phyloP scores from a whole-genome alignment of 2,888 invertebrate genomes.

The Calameuta idolon region DNA sequence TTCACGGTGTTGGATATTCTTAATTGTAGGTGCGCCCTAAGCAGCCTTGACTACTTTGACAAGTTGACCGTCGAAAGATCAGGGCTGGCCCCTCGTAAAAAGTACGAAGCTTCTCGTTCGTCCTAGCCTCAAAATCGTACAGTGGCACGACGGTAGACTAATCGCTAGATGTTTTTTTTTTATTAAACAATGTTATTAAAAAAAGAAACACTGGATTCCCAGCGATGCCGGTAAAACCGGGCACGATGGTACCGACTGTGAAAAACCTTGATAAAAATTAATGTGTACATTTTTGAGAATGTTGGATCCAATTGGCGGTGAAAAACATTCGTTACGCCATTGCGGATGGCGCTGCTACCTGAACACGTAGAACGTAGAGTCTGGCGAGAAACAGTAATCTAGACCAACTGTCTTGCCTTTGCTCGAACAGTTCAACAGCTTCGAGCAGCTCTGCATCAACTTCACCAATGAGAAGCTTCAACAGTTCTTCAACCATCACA shows the following conservation, averaged over 20 bases:
- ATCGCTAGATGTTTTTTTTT: neutral
- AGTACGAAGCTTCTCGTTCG: neutral
- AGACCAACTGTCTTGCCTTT: constrained; percentile 18
- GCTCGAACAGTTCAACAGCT: constrained; percentile 80
- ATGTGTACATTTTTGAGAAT: neutral
- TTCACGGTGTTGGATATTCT: constrained; percentile 25
- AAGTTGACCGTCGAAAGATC: neutral
- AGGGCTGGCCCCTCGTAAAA: neutral
- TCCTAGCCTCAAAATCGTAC: neutral
- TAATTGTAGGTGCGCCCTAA: neutral
- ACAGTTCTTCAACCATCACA: constrained; percentile 95
- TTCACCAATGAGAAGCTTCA: constrained; percentile 94
- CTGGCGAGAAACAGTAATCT: constrained; percentile 1
- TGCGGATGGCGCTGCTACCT: neutral
- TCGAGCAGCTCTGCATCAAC: constrained; percentile 95
- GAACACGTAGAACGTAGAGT: neutral
- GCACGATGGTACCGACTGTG: neutral
- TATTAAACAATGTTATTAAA: neutral
- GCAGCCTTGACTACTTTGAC: neutral
- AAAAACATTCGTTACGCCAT: neutral
- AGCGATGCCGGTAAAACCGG: neutral
- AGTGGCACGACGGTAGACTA: neutral
- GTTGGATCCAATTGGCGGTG: neutral
- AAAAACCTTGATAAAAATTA: neutral
- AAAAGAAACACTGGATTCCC: neutral